Evolutionary conservation across 2,888 invertebrate species (phyloP), one percentile per base, ranked within the genome.

Genomic region (Germaria angustata): DNA sequence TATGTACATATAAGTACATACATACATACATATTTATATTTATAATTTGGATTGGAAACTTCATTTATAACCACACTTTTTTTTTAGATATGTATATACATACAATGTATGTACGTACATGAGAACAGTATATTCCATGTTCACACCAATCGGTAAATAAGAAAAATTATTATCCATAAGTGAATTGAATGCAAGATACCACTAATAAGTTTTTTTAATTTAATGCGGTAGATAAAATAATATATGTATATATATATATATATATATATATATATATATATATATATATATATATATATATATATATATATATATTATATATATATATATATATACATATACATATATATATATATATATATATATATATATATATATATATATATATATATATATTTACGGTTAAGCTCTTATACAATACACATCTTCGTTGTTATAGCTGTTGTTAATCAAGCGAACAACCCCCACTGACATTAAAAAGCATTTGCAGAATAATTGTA

Each of bases 381-480:
- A 15, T 15, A 11, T n/a, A n/a, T n/a, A n/a, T n/a, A n/a, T n/a
- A n/a, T n/a, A n/a, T n/a, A n/a, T 55, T 75, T 41, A 28, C 53
- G 63, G 77, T 53, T 44, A 63, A 61, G 53, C 61, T 78, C 61
- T 63, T 36, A 46, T 46, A n/a, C 24, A 61, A 68, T 36, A 69
- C n/a, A 65, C 55, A 22, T 41, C 51, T 49, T 34, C 22, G 11
- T 59, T 61, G n/a, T 46, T n/a, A 13, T 17, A 24, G 49, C 5
- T 39, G 51, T 32, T 53, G n/a, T 46, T 51, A 68, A 44, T 24
- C 32, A 51, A 41, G 13, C 49, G 20, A 76, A 69, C 77, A 68
- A 76, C 77, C 77, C 77, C 77, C 77, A 69, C 69, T 34, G 46
- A 53, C 46, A 3, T 69, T 36, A 17, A 49, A 39, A 41, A 28